Base-by-base conservation (phyloP, 2,113 vertebrate species). In the Clinocottus analis region DNA sequence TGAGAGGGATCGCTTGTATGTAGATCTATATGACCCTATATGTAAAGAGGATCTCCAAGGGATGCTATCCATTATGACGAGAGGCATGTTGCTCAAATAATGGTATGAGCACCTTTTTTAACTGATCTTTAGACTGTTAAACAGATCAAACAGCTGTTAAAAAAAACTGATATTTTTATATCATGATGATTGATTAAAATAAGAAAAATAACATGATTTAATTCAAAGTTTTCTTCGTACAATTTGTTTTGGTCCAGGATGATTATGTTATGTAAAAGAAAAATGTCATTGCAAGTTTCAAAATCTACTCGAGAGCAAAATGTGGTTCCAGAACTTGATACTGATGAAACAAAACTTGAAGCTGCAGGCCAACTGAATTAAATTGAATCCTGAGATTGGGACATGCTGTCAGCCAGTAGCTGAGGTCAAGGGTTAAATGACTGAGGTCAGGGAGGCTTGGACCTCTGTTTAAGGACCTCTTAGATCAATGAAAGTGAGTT, bases 341-440 rank as follows among this genome's bases (percentile, higher is more conserved):
- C 8, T 61, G 16, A 70, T 49, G 16, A 64, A 31, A 61, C 3
- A 17, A 27, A n/a, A n/a, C 27, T 47, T 35, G 10, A 78, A 72
- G 70, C 13, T 67, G 19, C 14, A 76, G 51, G 35, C 27, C 4
- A 71, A 65, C 41, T 29, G 25, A 87, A 78, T 87, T 67, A 55
- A 74, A 65, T 9, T 21, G 25, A 75, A 69, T 76, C 43, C 33
- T 21, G 31, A 53, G 41, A 74, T 25, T 29, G 49, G 56, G 58
- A 75, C 53, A 45, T 56, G 49, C 43, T 77, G 72, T 87, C 71
- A 86, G 39, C 43, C 56, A 14, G 41, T 72, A 64, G 63, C 75
- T 53, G 83, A 77, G 95, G 95, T 96, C 94, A 96, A 92, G 90
- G 95, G 93, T 93, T 94, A 93, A 93, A 88, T 90, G 94, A 89